These are phyloP conservation scores for Eristalinus aeneus DNA, from an alignment of 2,888 invertebrate genomes.

Conservation along the genomic window DNA sequence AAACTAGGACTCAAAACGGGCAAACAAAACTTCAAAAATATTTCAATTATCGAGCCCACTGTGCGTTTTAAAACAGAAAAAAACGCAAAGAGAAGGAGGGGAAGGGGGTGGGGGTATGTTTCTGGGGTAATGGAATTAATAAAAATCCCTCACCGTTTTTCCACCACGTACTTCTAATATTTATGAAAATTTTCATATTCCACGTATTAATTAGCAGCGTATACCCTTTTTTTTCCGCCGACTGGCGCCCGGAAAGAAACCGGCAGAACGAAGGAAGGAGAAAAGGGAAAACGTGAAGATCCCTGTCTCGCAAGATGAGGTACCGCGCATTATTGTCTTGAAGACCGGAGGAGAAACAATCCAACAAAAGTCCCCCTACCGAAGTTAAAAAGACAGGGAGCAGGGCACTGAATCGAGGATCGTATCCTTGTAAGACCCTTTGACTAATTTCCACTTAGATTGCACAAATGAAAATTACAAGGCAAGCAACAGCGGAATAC, in stretches of 20 bases:
- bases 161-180: constrained; percentile 16
- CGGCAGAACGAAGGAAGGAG: not conserved
- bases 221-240: not conserved
- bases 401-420: constrained; percentile 11
- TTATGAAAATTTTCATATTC: constrained; percentile 55
- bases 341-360: constrained; percentile 12
- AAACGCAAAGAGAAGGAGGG: not conserved
- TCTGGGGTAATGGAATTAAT: not conserved
- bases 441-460: constrained; percentile 67
- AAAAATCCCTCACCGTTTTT: constrained; percentile 12
- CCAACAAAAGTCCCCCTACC: not conserved
- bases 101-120: not conserved
- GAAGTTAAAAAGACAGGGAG: constrained; percentile 29
- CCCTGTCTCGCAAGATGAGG: constrained; percentile 12
- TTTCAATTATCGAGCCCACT: constrained; percentile 44
- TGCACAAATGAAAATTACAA: constrained; percentile 51
- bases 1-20: constrained; percentile 1
- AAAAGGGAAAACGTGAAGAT: not conserved
- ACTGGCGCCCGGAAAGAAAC: too few species aligned
- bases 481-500: constrained; percentile 5
- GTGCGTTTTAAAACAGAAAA: constrained; percentile 17
- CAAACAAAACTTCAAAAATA: constrained; percentile 18
- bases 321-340: constrained; percentile 34
- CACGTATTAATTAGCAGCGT: constrained; percentile 58
- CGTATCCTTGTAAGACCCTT: constrained; percentile 42